Evolutionary conservation across 2,797 vertebrate genomes (phyloP).

Genomic region (Nannoperca obscura): DNA sequence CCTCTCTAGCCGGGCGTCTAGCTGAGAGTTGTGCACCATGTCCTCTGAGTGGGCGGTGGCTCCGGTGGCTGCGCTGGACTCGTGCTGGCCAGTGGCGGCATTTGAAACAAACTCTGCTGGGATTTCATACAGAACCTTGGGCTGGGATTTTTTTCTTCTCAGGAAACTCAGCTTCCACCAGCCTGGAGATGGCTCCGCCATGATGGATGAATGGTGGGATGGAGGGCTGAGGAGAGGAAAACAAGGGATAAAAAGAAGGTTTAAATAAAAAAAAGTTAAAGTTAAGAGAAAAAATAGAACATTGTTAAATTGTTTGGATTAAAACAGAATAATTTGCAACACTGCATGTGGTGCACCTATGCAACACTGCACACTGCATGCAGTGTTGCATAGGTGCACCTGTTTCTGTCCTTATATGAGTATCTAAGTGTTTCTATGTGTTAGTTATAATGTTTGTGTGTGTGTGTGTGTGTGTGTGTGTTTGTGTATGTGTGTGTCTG

Average conservation of each 20-base stretch:
- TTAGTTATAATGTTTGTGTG: background rate
- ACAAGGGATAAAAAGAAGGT: background rate
- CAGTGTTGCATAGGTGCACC: background rate
- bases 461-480: background rate
- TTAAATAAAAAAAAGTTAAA: background rate
- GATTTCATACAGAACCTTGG: conserved; percentile 89
- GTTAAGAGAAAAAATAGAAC: background rate
- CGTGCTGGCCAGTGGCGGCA: conserved; percentile 28
- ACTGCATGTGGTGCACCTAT: too few relatives aligned
- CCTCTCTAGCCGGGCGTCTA: conserved; percentile 89
- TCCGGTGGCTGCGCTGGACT: conserved; percentile 32
- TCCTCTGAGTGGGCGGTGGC: conserved; percentile 16
- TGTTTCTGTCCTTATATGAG: background rate
- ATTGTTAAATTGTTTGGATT: background rate
- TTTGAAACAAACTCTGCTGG: conserved; percentile 80
- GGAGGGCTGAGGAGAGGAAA: conserved; percentile 11
- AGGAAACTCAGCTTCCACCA: conserved; percentile 96
- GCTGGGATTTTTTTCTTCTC: conserved; percentile 88
- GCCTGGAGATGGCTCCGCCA: conserved; percentile 85
- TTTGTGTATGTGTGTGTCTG: background rate
- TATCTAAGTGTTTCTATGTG: background rate
- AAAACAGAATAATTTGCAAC: background rate
- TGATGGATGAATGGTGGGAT: conserved; percentile 55
- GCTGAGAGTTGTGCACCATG: conserved; percentile 65
- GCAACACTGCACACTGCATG: background rate